A percentile compares a stretch with the other conserved stretches of the same genome.
These are phyloP conservation scores for Nesoenas mayeri DNA, from an alignment of 2,113 vertebrate genomes.

Conservation along the genomic window DNA sequence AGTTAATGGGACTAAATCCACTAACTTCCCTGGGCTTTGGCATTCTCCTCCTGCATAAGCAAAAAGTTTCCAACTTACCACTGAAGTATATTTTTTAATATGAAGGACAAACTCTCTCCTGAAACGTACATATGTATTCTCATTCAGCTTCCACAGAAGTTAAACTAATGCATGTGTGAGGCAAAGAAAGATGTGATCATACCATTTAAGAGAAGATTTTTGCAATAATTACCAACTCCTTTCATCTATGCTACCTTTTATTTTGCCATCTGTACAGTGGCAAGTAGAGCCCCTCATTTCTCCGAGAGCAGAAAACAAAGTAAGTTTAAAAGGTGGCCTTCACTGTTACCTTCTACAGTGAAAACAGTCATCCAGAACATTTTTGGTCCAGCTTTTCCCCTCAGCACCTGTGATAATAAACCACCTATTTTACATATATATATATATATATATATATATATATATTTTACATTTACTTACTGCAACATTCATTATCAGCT, in stretches of 20 bases:
- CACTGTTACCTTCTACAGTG: background rate
- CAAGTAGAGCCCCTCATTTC: background rate
- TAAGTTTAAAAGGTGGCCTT: background rate
- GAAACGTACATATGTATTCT: fast-evolving
- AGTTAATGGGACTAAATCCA: background rate
- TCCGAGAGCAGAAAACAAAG: background rate
- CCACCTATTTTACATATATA: background rate
- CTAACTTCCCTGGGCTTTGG: background rate
- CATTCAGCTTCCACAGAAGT: background rate
- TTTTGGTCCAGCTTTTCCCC: background rate
- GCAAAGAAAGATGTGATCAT: background rate
- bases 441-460: fast-evolving
- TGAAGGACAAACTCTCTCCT: background rate
- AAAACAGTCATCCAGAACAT: background rate
- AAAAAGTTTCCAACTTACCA: background rate
- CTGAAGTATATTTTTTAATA: background rate
- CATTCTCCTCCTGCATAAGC: background rate
- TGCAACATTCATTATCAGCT: background rate
- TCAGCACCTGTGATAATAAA: background rate
- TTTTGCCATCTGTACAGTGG: background rate
- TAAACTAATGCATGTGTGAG: background rate
- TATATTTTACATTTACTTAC: background rate
- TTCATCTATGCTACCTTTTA: background rate
- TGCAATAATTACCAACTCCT: background rate
- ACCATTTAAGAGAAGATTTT: background rate